A percentile compares a stretch with the other conserved stretches of the same genome.
phyloP scores from a whole-genome alignment of 1,140 invertebrate genomes.

The Drosophila setifemur region DNA sequence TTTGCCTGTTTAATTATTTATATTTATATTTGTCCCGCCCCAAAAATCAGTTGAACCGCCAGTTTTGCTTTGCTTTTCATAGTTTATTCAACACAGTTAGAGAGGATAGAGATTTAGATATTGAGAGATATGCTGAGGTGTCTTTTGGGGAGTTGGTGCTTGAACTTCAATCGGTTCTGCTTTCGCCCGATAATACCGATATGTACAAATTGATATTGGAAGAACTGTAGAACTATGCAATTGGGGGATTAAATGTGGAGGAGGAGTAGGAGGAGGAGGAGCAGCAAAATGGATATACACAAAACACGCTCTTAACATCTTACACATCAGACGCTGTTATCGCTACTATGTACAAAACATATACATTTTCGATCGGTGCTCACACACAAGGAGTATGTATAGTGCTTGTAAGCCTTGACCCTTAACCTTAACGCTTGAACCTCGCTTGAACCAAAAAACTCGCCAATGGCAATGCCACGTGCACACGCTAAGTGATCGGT shows the following conservation, averaged over 20 bases:
- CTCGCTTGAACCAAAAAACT: constrained; percentile 36
- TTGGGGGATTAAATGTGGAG: constrained; percentile 34
- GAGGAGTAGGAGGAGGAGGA: constrained; percentile 11
- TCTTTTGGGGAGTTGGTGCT: constrained; percentile 13
- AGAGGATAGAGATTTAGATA: constrained; percentile 58
- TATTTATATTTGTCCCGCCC: constrained; percentile 6
- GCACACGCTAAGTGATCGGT: constrained; percentile 50
- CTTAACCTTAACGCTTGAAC: constrained; percentile 26
- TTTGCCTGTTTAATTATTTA: not conserved
- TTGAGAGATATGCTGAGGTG: constrained; percentile 57
- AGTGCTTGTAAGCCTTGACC: not conserved
- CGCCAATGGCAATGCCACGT: constrained; percentile 16
- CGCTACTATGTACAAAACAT: constrained; percentile 47
- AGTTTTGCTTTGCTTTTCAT: constrained; percentile 53
- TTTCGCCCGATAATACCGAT: constrained; percentile 34
- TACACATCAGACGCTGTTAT: constrained; percentile 33
- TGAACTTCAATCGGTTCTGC: constrained; percentile 4
- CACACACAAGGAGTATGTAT: not conserved
- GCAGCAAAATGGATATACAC: constrained; percentile 11
- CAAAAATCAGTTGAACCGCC: constrained; percentile 23
- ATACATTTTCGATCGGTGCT: constrained; percentile 34
- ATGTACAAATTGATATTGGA: constrained; percentile 61
- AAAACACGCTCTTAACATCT: constrained; percentile 26
- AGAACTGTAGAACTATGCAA: constrained; percentile 32
- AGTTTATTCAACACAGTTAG: constrained; percentile 70